phyloP scores from a whole-genome alignment of 2,888 invertebrate species.

The Homarus gammarus region DNA sequence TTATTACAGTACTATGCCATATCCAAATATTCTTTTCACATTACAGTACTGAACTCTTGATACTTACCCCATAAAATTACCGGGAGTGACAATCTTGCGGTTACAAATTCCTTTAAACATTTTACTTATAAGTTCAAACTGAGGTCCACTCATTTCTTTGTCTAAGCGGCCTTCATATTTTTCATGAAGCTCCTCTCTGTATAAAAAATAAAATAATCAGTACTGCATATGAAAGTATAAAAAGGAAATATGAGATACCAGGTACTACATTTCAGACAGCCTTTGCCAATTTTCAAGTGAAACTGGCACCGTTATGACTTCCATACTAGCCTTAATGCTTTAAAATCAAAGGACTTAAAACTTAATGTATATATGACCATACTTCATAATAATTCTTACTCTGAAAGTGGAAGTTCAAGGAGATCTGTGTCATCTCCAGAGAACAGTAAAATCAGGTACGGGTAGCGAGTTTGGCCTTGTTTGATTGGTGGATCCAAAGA shows the following conservation, averaged over 20 bases:
- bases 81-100: conserved; percentile 96
- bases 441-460: conserved; percentile 95
- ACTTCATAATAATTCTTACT: no score
- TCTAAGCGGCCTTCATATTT: conserved; percentile 95
- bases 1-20: background rate
- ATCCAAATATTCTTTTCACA: background rate
- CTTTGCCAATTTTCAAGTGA: no score
- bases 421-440: conserved; percentile 95
- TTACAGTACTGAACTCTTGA: background rate
- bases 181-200: conserved; percentile 88
- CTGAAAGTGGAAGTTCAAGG: conserved; percentile 93
- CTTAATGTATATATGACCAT: no score
- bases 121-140: conserved; percentile 96
- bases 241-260: no score
- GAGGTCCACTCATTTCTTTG: conserved; percentile 93
- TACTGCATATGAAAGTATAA: no score
- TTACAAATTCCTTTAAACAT: conserved; percentile 98
- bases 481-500: conserved; percentile 99
- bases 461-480: conserved; percentile 99
- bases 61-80: conserved; percentile 92
- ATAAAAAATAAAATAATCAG: conserved; percentile 11
- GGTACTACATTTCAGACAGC: no score
- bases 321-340: no score
- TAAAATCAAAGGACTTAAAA: no score
- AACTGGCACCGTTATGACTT: no score